Evolutionary conservation across 2,113 vertebrate genomes (phyloP), one percentile per base, ranked within the genome.

Genomic region (Leucopsar rothschildi): DNA sequence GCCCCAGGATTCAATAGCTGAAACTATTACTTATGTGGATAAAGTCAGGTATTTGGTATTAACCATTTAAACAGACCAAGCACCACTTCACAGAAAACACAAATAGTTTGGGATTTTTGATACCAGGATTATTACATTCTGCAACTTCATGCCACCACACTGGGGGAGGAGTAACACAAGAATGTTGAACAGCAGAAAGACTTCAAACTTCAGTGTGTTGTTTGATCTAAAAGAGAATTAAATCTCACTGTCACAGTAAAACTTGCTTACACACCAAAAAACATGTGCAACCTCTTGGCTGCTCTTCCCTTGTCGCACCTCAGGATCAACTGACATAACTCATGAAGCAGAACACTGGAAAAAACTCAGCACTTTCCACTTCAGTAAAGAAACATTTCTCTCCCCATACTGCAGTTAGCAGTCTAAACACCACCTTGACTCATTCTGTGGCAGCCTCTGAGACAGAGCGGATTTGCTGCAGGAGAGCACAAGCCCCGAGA

Each of bases 141-240:
- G 19, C 42, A 94, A 65, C 25, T 22, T 53, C 49, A 33, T 4
- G 7, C 28, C 47, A 77, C 73, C 57, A 42, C 52, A 64, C 0
- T 20, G 25, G 12, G 45, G 37, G 28, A 75, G 9, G 39, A 86
- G 6, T 10, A 84, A 39, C 35, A 66, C 23, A 78, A 45, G 35
- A 86, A 82, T 15, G 42, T 28, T 77, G 42, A 92, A 66, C 59
- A 90, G 23, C 66, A 93, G n/a, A 29, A 86, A 59, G 42, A 50
- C 72, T 81, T 73, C 59, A 70, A 86, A 64, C 68, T 88, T 39
- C n/a, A 80, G 28, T 2, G 12, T 44, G 35, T 88, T 53, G 28
- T 88, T 94, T 94, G 80, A 96, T 83, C 86, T 70, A 73, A 86
- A 93, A 77, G 35, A 92, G 73, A 94, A 73, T 82, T 55, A 63